Evolutionary conservation across 92 coral and sea anemone species (phyloP).

Genomic region (Diadumene lineata): DNA sequence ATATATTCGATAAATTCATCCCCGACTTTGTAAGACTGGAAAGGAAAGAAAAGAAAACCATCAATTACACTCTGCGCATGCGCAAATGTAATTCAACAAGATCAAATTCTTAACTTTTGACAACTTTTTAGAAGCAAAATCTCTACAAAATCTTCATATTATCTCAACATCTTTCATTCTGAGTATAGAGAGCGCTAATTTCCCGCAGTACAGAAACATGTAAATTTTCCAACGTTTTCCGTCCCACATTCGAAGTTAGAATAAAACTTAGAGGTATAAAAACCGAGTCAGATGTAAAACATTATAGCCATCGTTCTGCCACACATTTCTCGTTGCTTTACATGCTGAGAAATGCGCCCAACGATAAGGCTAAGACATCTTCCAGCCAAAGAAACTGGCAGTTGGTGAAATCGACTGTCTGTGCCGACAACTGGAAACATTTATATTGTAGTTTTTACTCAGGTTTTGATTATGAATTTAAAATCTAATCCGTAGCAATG

Average conservation of each 20-base stretch:
- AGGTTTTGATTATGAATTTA: not conserved
- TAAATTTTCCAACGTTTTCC: not conserved
- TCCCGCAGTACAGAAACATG: not conserved
- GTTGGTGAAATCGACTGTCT: constrained; percentile 39
- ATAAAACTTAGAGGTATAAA: not conserved
- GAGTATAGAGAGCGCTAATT: not conserved
- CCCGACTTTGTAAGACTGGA: constrained; percentile 82
- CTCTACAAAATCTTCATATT: too few relatives aligned
- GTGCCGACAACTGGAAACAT: constrained; percentile 99
- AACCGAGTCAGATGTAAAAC: not conserved
- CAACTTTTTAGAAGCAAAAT: too few relatives aligned
- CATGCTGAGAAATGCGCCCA: constrained; percentile 64
- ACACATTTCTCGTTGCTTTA: constrained; percentile 45
- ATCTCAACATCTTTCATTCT: not conserved
- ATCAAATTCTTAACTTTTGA: too few relatives aligned
- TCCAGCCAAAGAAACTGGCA: constrained; percentile 89
- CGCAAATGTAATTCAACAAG: too few relatives aligned
- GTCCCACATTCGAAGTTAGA: not conserved
- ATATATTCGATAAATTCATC: constrained; percentile 87
- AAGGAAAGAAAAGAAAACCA: not conserved
- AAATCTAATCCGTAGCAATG: not conserved
- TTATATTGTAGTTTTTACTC: not conserved
- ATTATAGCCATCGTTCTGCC: constrained; percentile 70
- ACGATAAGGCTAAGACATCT: constrained; percentile 71
- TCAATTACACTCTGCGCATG: constrained; percentile 53